Evolutionary conservation across 2,113 vertebrate species (phyloP).

Genomic region (Chionomys nivalis): DNA sequence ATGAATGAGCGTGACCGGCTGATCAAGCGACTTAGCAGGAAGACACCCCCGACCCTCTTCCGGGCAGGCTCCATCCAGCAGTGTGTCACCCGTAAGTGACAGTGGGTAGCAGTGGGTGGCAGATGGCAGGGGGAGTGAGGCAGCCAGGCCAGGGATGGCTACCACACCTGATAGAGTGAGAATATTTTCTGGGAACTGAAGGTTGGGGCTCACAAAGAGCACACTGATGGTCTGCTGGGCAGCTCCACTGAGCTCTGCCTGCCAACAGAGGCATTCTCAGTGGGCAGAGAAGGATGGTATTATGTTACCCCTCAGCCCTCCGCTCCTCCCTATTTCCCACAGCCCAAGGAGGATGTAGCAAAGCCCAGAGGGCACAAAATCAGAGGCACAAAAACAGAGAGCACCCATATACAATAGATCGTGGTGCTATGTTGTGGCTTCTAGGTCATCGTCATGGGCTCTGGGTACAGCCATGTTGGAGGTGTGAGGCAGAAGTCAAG

Average conservation of each 20-base stretch:
- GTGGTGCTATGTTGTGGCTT: not conserved
- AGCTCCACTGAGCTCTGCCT: not conserved
- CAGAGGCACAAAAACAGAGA: not conserved
- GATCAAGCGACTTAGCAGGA: slow-evolving; percentile 96
- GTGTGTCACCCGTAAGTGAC: slow-evolving; percentile 95
- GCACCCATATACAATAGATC: not conserved
- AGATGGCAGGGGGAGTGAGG: not conserved
- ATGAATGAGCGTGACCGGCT: slow-evolving; percentile 98
- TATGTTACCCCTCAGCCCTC: accelerated
- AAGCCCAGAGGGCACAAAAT: not conserved
- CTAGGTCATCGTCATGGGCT: not conserved
- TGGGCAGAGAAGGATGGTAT: not conserved
- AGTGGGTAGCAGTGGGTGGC: not conserved
- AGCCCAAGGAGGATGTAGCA: accelerated
- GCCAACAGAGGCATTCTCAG: not conserved
- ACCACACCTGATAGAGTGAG: slow-evolving; percentile 33
- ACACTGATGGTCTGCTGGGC: not conserved
- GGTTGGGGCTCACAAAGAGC: no score
- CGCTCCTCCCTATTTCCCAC: no score
- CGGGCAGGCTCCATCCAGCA: slow-evolving; percentile 95
- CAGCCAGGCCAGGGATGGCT: not conserved
- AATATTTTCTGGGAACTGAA: not conserved
- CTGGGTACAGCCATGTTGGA: not conserved
- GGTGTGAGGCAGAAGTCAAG: not conserved
- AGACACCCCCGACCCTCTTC: slow-evolving; percentile 95